Evolutionary conservation across 92 coral and sea anemone species (phyloP), one percentile per base, ranked within the genome.

Genomic region (Umimayanthus kanabou): DNA sequence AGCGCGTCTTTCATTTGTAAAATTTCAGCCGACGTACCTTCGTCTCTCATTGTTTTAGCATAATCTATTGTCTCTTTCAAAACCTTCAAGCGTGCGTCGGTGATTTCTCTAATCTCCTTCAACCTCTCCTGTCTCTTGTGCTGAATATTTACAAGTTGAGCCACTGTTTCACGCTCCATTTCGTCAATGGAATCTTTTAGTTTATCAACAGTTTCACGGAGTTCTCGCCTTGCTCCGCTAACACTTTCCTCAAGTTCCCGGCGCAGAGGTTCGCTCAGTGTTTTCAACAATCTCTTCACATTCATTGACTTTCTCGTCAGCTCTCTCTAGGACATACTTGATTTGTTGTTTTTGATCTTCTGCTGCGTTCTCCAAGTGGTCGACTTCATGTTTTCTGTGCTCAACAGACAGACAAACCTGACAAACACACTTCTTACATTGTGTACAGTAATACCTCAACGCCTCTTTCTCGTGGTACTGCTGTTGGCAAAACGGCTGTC

Each of bases 151-250:
- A 9, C 49, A 43, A 76, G 80, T 2, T 14, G 10, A 43, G 28
- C 29, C 57, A 39, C 23, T 76, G 80, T 76, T 20, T 37, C 13
- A 43, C 55, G 57, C n/a, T 40, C 80, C 15, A 40, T 30, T 76
- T 76, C 15, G 29, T 76, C 50, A 13, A 76, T 39, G 29, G 20
- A 5, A 29, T 13, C 7, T 43, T 76, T 76, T n/a, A 76, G 6
- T 23, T 76, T 76, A 39, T 76, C 80, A 37, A 40, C 80, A 76
- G 57, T 39, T 76, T 76, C 57, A 76, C 49, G 47, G 26, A 76
- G 43, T 42, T 40, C 53, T 76, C 55, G 43, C 39, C 11, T 76
- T 9, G 80, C 80, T 4, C 9, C 29, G 25, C 22, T 23, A 9
- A 47, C 50, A 47, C 6, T 47, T 47, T 47, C 11, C 1, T 47